phyloP scores from a whole-genome alignment of 2,113 vertebrate species.

The Burhinus bistriatus region DNA sequence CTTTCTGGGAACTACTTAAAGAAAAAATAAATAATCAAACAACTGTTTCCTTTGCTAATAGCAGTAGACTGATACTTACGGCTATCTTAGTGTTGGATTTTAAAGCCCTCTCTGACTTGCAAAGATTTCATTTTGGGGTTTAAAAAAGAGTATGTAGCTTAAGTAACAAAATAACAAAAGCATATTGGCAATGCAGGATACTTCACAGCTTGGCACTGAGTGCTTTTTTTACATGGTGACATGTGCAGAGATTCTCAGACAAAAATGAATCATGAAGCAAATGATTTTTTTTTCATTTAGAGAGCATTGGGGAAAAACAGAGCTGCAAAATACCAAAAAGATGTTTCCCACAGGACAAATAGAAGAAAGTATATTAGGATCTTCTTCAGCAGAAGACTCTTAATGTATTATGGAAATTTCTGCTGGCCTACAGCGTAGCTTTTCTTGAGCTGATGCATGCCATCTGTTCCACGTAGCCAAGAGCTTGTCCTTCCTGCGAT shows the following conservation, averaged over 20 bases:
- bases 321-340: neutral
- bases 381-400: neutral
- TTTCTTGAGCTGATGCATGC: neutral
- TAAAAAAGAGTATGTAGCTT: neutral
- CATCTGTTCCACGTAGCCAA: neutral
- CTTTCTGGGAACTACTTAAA: neutral
- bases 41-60: neutral
- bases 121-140: neutral
- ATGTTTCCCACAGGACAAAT: neutral
- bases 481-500: neutral
- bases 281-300: neutral
- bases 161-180: neutral
- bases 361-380: neutral
- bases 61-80: neutral
- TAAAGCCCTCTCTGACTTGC: neutral
- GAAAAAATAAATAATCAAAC: neutral
- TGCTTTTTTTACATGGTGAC: neutral
- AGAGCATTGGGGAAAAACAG: neutral
- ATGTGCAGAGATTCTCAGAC: conserved; percentile 39
- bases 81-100: neutral
- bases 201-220: neutral
- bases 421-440: neutral
- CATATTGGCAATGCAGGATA: neutral
- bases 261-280: conserved; percentile 24
- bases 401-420: neutral